Evolutionary conservation across 2,797 vertebrate species (phyloP).

Genomic region (Phylloscopus collybita): DNA sequence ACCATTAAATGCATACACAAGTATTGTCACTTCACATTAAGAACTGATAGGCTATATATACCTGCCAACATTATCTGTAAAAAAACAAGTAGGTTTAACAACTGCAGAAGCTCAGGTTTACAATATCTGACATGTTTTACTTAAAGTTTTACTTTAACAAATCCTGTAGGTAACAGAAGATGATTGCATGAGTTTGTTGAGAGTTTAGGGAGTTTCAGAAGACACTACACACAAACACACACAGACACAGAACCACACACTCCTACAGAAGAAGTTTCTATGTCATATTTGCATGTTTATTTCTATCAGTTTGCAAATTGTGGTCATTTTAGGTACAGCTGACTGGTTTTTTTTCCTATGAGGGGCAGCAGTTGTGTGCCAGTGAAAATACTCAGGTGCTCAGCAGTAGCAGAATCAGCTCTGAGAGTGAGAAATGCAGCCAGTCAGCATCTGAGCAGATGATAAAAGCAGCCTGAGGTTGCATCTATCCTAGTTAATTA

Average conservation of each 20-base stretch:
- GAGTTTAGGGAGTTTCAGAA: background rate
- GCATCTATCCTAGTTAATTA: background rate
- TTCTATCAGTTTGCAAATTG: background rate
- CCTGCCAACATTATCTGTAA: background rate
- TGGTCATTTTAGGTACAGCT: background rate
- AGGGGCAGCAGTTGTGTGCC: background rate
- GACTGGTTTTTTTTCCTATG: background rate
- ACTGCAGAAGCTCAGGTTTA: background rate
- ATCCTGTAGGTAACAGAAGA: background rate
- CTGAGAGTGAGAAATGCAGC: background rate
- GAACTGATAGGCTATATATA: background rate
- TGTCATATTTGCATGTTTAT: background rate
- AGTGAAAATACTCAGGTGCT: background rate
- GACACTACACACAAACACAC: fast-evolving
- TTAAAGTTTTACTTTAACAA: background rate
- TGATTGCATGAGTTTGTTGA: background rate
- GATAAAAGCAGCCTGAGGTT: background rate
- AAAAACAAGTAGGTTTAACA: background rate
- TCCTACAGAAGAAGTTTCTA: background rate
- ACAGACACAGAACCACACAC: fast-evolving
- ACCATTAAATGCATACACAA: background rate
- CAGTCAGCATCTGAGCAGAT: background rate
- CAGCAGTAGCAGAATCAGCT: background rate
- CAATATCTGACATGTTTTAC: background rate
- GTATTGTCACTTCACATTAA: background rate